Conservation (phyloP, 2,113 vertebrate genomes). For the Rutilus rutilus region DNA sequence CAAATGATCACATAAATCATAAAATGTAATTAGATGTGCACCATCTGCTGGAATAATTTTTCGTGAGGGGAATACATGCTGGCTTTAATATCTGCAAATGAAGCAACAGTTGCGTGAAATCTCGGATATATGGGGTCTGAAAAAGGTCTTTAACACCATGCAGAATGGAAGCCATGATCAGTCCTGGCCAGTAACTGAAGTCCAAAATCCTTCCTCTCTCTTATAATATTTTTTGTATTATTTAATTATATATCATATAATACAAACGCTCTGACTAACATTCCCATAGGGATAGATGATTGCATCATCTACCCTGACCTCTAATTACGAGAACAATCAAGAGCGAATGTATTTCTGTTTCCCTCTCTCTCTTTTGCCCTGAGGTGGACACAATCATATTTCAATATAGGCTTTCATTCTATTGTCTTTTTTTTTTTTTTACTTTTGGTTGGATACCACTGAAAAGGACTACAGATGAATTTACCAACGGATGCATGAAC, state of each 20-base stretch:
- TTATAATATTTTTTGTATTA: slow-evolving; percentile 62
- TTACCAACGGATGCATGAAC: background rate
- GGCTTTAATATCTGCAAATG: slow-evolving; percentile 41
- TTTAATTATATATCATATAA: slow-evolving; percentile 47
- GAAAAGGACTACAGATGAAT: background rate
- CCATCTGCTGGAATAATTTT: slow-evolving; percentile 55
- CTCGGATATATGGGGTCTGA: slow-evolving; percentile 15
- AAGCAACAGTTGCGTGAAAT: slow-evolving; percentile 46
- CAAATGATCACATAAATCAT: slow-evolving; percentile 61
- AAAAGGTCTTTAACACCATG: slow-evolving; percentile 18
- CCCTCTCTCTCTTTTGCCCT: background rate
- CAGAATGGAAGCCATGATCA: background rate
- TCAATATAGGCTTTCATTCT: background rate
- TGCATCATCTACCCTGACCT: slow-evolving; percentile 68
- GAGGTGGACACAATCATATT: background rate
- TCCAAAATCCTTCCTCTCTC: slow-evolving; percentile 57
- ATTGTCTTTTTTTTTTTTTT: slow-evolving; percentile 13
- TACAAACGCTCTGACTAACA: slow-evolving; percentile 68
- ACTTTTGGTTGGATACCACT: background rate
- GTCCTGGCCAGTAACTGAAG: background rate
- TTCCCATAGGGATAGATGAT: slow-evolving; percentile 58
- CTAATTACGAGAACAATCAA: slow-evolving; percentile 55
- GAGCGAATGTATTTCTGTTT: slow-evolving; percentile 8
- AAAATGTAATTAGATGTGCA: slow-evolving; percentile 57
- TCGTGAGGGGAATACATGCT: slow-evolving; percentile 45